phyloP scores from a whole-genome alignment of 2,797 vertebrate genomes.

The Fratercula arctica region DNA sequence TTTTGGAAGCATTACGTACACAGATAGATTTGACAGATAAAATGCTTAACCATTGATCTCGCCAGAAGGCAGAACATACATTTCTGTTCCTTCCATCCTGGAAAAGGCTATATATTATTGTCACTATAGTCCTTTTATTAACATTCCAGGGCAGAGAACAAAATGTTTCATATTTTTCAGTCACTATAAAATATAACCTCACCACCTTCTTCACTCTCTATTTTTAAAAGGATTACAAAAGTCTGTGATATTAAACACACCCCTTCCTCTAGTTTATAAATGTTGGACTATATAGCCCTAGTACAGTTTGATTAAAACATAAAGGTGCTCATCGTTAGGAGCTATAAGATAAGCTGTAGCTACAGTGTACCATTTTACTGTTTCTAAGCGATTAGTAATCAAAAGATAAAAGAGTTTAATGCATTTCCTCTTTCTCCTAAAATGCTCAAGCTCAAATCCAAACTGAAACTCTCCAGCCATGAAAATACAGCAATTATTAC shows the following conservation, averaged over 20 bases:
- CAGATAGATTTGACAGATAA: slow-evolving; percentile 6
- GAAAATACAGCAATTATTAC: not conserved
- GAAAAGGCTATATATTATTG: slow-evolving; percentile 8
- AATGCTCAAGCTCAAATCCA: not conserved
- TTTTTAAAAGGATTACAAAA: not conserved
- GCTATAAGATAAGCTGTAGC: not conserved
- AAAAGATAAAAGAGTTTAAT: not conserved
- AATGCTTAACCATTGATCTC: not conserved
- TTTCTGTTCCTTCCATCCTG: slow-evolving; percentile 3
- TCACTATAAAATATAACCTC: not conserved
- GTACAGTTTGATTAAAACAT: not conserved
- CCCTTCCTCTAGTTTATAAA: not conserved
- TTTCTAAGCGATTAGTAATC: not conserved
- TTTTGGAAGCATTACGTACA: not conserved
- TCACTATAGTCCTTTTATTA: slow-evolving; percentile 36
- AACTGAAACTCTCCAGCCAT: not conserved
- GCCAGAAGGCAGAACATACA: slow-evolving; percentile 30
- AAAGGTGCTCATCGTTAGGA: not conserved
- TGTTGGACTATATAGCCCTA: not conserved
- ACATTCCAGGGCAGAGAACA: slow-evolving; percentile 19
- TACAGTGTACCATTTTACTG: not conserved
- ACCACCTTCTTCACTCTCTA: not conserved
- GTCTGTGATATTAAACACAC: not conserved
- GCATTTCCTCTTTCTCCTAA: not conserved
- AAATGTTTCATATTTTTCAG: not conserved